Evolutionary conservation across 2,113 vertebrate genomes (phyloP).

Genomic region (Regulus satrapa): DNA sequence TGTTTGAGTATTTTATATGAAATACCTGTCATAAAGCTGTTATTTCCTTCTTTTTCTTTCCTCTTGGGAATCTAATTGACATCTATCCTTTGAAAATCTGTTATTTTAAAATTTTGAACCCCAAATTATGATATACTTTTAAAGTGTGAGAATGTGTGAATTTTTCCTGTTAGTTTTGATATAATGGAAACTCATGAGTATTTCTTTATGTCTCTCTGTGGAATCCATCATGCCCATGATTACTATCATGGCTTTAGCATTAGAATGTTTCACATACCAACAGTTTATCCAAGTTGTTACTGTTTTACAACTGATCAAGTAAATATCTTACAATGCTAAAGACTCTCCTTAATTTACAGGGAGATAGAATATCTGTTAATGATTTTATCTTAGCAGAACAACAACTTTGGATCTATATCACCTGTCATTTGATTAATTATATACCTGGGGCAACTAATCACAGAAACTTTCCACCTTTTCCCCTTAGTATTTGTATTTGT

Average conservation of each 20-base stretch:
- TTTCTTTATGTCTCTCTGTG: neutral
- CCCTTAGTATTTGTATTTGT: neutral
- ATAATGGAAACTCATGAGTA: neutral
- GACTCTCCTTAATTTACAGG: neutral
- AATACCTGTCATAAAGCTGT: neutral
- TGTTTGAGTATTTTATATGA: neutral
- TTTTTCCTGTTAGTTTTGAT: neutral
- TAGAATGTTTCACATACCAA: neutral
- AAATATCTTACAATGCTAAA: neutral
- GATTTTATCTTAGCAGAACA: constrained; percentile 8
- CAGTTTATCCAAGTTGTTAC: neutral
- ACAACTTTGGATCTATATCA: constrained; percentile 39
- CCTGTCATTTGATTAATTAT: constrained; percentile 40
- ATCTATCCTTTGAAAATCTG: neutral
- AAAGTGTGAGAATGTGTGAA: neutral
- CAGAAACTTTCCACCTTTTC: neutral
- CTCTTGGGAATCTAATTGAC: neutral
- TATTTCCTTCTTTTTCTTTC: rapidly evolving
- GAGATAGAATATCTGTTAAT: constrained; percentile 7
- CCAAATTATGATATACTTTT: neutral
- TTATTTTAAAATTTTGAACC: neutral
- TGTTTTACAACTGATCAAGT: neutral
- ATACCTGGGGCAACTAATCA: neutral
- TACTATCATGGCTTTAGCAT: neutral
- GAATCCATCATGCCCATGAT: neutral